phyloP scores from a whole-genome alignment of 2,797 vertebrate genomes.

The Paramormyrops hopkinsi region DNA sequence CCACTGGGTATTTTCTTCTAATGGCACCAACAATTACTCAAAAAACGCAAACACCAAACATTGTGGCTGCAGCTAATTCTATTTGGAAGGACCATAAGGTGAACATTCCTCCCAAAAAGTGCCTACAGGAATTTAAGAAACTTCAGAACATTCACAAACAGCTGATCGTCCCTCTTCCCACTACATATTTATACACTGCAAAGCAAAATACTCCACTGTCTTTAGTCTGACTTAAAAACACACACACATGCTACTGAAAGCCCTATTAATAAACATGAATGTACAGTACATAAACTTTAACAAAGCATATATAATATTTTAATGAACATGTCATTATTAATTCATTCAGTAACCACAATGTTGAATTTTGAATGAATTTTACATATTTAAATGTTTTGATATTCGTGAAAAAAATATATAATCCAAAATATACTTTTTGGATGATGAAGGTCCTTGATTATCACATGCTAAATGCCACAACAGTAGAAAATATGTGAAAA shows the following conservation, averaged over 20 bases:
- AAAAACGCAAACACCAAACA: neutral
- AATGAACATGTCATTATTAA: constrained; percentile 1
- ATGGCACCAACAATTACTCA: neutral
- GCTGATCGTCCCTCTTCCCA: neutral
- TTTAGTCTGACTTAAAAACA: neutral
- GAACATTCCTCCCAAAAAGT: neutral
- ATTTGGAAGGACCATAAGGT: neutral
- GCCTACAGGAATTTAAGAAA: neutral
- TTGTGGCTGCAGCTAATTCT: neutral
- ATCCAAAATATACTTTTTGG: neutral
- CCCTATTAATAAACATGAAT: neutral
- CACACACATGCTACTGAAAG: neutral
- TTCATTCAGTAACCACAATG: neutral
- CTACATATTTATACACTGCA: neutral
- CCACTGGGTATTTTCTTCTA: neutral
- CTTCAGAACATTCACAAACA: neutral
- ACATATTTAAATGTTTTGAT: neutral
- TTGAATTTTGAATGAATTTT: neutral
- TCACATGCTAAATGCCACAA: neutral
- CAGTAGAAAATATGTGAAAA: neutral
- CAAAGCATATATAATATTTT: neutral
- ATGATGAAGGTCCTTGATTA: neutral
- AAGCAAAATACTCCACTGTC: neutral
- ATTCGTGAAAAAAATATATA: neutral
- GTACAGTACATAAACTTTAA: neutral